Conservation (phyloP, 2,797 vertebrate genomes). For the Pantherophis vulpinus region DNA sequence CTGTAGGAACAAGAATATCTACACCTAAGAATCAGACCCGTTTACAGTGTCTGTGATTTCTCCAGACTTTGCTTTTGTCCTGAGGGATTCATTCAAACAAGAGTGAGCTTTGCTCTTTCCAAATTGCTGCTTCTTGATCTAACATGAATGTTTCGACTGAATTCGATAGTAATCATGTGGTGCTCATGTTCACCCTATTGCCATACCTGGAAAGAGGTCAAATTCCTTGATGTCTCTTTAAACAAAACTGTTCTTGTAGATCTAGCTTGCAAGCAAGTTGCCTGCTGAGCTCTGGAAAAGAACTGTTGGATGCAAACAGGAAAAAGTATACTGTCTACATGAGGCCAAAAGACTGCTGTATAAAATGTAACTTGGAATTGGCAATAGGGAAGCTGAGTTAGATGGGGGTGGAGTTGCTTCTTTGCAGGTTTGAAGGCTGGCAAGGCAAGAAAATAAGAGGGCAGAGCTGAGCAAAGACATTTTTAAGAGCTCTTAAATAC, state of each 20-base stretch:
- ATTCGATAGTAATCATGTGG: background rate
- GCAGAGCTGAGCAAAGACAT: background rate
- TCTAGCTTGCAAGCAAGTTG: conserved; percentile 28
- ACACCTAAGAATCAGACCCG: background rate
- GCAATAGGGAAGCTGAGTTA: background rate
- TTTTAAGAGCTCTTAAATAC: background rate
- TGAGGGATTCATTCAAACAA: background rate
- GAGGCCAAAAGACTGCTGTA: background rate
- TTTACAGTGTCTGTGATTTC: background rate
- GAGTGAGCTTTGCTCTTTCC: background rate
- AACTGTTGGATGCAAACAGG: background rate
- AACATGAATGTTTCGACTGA: background rate
- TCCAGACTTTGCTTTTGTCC: background rate
- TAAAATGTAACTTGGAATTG: background rate
- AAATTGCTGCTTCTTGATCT: background rate
- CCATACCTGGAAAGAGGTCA: background rate
- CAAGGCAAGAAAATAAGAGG: background rate
- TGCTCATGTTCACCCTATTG: background rate
- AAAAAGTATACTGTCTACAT: conserved; percentile 32
- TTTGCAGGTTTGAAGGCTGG: background rate
- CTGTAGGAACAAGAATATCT: background rate
- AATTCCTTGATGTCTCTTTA: background rate
- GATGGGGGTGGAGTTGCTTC: background rate
- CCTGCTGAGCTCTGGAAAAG: conserved; percentile 6
- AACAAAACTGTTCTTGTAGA: background rate